Evolutionary conservation across 2,888 invertebrate species (phyloP), one percentile per base, ranked within the genome.

Genomic region (Andrena fulva): DNA sequence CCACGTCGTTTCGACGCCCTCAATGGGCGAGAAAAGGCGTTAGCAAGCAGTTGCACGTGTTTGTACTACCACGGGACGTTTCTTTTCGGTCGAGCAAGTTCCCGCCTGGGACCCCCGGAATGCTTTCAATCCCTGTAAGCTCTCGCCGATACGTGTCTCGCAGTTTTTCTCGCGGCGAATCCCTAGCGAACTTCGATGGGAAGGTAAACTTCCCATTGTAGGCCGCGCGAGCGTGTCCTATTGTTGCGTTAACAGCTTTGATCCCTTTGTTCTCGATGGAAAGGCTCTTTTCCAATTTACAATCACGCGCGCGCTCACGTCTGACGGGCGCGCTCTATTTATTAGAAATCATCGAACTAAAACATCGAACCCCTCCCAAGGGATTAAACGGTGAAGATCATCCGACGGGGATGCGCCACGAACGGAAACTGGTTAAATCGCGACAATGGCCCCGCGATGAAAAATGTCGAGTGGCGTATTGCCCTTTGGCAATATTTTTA

Each of bases 11-110:
- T 48, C 68, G 70, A 50, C 62, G 76, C 52, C 69, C 67, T 75
- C 73, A 66, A 79, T 77, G 77, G 77, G 48, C 73, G 75, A 80
- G 82, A 75, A 82, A 75, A 80, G 69, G 76, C 77, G 85, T 86
- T 77, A 82, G 82, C 84, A 75, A 80, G 87, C 82, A 78, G 77
- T 64, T 77, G 80, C 80, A 81, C 86, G 86, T 88, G 87, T 83
- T 74, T 76, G 69, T 69, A 68, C 80, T 81, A 70, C 67, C n/a
- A 54, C 66, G 67, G 71, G 54, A 77, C 76, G 82, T 79, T 82
- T 77, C 81, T 87, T 85, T 80, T 77, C 77, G 80, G 77, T 77
- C 85, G 83, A 82, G 60, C 80, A 85, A 85, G 80, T 89, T 88
- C 82, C 62, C 81, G 63, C 63, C 54, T 50, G 63, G 60, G 77